These are phyloP conservation scores for Luperina testacea DNA, from an alignment of 2,888 invertebrate species.

Conservation along the genomic window DNA sequence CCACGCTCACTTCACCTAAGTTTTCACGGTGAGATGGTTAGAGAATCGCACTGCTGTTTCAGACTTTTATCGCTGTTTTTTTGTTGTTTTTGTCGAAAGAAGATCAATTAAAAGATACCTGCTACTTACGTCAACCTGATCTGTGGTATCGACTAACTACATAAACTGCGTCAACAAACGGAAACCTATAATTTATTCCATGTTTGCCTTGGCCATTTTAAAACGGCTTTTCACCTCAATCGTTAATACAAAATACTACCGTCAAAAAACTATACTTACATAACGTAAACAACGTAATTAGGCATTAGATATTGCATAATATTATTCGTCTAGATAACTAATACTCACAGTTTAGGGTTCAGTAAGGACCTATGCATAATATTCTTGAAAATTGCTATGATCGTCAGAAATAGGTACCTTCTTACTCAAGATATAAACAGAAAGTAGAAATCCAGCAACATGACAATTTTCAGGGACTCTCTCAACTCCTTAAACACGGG, in stretches of 20 bases:
- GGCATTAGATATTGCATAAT: neutral
- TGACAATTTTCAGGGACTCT: neutral
- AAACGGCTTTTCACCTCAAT: conserved; percentile 31
- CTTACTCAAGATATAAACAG: neutral
- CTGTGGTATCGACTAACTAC: neutral
- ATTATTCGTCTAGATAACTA: too few species aligned
- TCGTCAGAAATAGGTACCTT: neutral
- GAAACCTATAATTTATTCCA: conserved; percentile 34
- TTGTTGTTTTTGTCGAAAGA: neutral
- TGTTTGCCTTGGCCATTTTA: conserved; percentile 44
- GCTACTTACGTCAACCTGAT: neutral
- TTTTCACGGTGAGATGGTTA: too few species aligned
- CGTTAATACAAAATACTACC: conserved; percentile 16
- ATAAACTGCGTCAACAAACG: conserved; percentile 21
- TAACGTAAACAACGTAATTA: conserved; percentile 27
- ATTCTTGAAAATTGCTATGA: too few species aligned
- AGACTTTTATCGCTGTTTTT: neutral
- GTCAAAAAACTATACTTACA: conserved; percentile 38
- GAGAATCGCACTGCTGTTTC: too few species aligned
- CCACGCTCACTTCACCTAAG: too few species aligned
- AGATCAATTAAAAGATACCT: conserved; percentile 16
- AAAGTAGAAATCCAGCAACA: neutral
- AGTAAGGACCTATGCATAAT: too few species aligned
- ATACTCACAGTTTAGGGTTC: too few species aligned
- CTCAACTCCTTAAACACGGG: neutral